Evolutionary conservation across 2,797 vertebrate species (phyloP), one percentile per base, ranked within the genome.

Genomic region (Poeciliopsis gracilis): DNA sequence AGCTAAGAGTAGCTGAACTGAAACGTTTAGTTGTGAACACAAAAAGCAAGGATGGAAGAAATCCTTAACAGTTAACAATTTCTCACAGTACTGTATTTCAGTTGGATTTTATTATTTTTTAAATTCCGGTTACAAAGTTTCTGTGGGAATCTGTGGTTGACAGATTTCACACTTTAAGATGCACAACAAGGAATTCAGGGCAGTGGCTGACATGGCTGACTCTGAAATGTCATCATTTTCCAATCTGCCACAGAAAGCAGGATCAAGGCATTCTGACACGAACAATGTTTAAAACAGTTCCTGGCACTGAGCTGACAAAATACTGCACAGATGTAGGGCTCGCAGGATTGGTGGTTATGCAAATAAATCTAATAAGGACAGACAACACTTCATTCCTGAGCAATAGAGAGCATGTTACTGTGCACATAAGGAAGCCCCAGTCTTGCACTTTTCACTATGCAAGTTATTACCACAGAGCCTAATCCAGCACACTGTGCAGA

Each of bases 381-480:
- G 57, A 16, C 13, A 25, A 5, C 16, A 77, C 76, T 83, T 51
- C 28, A 33, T 61, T 61, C 13, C 59, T 33, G 59, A 61, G 59
- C 53, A n/a, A 6, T 5, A 61, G 15, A 61, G 59, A 61, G 59
- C 61, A 9, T 33, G 15, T 86, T 79, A 87, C 82, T 85, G 77
- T 77, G 84, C 86, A 84, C 47, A 78, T 16, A 36, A 79, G 45
- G 41, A 86, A 81, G 66, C 61, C 77, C 63, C 33, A 83, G 84
- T 87, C 81, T 84, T 86, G 82, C 75, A 77, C 82, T 91, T 89
- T 86, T 88, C 69, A 63, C 83, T 77, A 80, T 82, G 73, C 79
- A 88, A 90, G 87, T 90, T 91, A 93, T 93, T 89, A 90, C 83
- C 70, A 86, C 83, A 66, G 76, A 13, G 43, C 75, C 73, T 92